Percentiles rank a stretch among this genome's conserved stretches.
Evolutionary conservation across 2,797 vertebrate species (phyloP).

Genomic region (Rhodeus uyekii): DNA sequence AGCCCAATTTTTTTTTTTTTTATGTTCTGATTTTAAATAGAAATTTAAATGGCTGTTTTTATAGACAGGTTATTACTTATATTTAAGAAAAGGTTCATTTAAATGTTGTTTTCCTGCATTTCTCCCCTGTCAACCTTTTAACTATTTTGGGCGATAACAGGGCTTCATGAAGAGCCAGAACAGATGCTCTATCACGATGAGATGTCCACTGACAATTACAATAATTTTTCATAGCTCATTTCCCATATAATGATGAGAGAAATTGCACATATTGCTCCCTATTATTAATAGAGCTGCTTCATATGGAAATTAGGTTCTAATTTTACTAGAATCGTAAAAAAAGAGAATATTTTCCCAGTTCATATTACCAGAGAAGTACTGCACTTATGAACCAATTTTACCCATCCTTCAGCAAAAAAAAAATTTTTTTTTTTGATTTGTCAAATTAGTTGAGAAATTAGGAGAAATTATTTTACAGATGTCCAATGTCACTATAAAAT

Average conservation of each 20-base stretch:
- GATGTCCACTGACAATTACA: slow-evolving; percentile 89
- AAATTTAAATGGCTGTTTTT: too few relatives aligned
- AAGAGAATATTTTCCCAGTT: slow-evolving; percentile 52
- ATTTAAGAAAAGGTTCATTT: slow-evolving; percentile 49
- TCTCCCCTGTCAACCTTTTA: slow-evolving; percentile 58
- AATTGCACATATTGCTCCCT: slow-evolving; percentile 65
- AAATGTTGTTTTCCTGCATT: slow-evolving; percentile 60
- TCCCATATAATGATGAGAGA: slow-evolving; percentile 75
- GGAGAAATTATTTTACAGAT: slow-evolving; percentile 39
- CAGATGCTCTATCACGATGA: slow-evolving; percentile 87
- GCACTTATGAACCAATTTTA: slow-evolving; percentile 48
- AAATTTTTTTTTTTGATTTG: background rate
- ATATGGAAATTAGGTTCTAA: slow-evolving; percentile 73
- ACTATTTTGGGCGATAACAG: slow-evolving; percentile 67
- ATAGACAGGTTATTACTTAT: slow-evolving; percentile 51
- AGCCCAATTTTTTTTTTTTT: background rate
- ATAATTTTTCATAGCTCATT: slow-evolving; percentile 87
- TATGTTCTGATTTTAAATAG: slow-evolving; percentile 38
- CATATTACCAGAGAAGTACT: slow-evolving; percentile 68
- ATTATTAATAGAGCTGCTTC: slow-evolving; percentile 74
- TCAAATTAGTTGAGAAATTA: slow-evolving; percentile 52
- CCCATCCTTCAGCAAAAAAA: slow-evolving; percentile 32
- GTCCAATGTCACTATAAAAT: slow-evolving; percentile 2
- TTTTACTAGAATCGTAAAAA: slow-evolving; percentile 63
- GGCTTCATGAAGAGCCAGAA: slow-evolving; percentile 81